phyloP scores from a whole-genome alignment of 1,140 invertebrate genomes.

The Pantala flavescens region DNA sequence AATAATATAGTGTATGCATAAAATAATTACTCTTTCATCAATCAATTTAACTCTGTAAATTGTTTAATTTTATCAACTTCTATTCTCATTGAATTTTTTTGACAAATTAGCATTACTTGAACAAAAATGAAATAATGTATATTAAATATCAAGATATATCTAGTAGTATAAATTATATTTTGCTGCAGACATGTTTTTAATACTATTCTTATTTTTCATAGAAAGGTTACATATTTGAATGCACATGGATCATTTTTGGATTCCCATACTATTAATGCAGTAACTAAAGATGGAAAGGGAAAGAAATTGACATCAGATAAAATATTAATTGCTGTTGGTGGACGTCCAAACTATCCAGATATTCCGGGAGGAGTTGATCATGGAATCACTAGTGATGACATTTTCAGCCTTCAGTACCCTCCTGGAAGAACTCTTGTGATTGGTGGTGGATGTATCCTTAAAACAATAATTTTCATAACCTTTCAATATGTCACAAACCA shows the following conservation, averaged over 20 bases:
- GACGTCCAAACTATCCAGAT: slow-evolving; percentile 73
- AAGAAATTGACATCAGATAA: slow-evolving; percentile 67
- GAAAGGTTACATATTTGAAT: slow-evolving; percentile 89
- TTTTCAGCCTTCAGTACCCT: slow-evolving; percentile 76
- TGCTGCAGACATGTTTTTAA: no score
- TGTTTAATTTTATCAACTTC: no score
- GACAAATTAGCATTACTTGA: no score
- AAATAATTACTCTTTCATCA: background rate
- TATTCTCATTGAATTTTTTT: no score
- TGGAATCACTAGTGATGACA: slow-evolving; percentile 92
- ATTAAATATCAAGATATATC: background rate
- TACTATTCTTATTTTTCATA: slow-evolving; percentile 29
- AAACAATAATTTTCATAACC: no score
- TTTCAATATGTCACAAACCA: no score
- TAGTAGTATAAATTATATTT: background rate
- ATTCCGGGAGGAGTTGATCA: slow-evolving; percentile 82
- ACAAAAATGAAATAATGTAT: no score
- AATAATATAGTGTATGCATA: no score
- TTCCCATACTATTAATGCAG: slow-evolving; percentile 60
- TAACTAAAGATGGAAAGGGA: slow-evolving; percentile 66
- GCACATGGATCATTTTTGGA: slow-evolving; percentile 76
- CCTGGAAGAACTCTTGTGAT: slow-evolving; percentile 92
- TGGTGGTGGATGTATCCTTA: slow-evolving; percentile 80
- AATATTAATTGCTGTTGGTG: slow-evolving; percentile 86
- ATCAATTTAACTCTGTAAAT: slow-evolving; percentile 13